Evolutionary conservation across 2,888 invertebrate species (phyloP), one percentile per base, ranked within the genome.

Genomic region (Sycophila texana): DNA sequence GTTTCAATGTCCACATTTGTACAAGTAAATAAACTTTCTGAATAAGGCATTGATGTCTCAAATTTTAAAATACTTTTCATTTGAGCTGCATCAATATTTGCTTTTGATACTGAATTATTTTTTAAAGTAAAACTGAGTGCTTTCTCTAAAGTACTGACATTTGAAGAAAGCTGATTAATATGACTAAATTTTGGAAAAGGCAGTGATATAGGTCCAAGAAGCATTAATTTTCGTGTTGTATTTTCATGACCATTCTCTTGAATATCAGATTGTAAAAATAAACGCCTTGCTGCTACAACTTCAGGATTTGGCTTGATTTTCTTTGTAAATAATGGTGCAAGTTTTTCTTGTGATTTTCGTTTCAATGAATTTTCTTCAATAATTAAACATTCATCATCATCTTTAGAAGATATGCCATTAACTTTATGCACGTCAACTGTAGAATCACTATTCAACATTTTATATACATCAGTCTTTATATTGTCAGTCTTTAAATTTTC

Each of bases 221-320:
- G 80, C 47, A 66, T 63, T 80, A 86, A 86, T 83, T 91, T 92
- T 85, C 92, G 92, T 81, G 92, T 92, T 57, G 88, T 90, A 74
- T 91, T 91, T 86, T 93, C 93, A 83, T 92, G 93, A 66, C 94
- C 88, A 83, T 92, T 92, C 39, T 94, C 93, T 13, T 95, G 94
- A 7, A 95, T 92, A n/a, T 95, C 95, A 81, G 95, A 95, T 83
- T 93, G 92, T 55, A 96, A 90, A 90, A 96, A 96, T 80, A 93
- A 92, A 81, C 93, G 93, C 84, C 94, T 93, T 5, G 96, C 95
- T 87, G 93, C 93, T 63, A 93, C 78, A 60, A 92, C 90, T 73
- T 91, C 92, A 18, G 92, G 91, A 90, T 94, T 94, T 18, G 92
- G 86, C 86, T 92, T 92, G 10, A 92, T 92, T 61, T 89, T 88